Conservation (phyloP, 2,888 invertebrate genomes). For the Tinea pellionella region DNA sequence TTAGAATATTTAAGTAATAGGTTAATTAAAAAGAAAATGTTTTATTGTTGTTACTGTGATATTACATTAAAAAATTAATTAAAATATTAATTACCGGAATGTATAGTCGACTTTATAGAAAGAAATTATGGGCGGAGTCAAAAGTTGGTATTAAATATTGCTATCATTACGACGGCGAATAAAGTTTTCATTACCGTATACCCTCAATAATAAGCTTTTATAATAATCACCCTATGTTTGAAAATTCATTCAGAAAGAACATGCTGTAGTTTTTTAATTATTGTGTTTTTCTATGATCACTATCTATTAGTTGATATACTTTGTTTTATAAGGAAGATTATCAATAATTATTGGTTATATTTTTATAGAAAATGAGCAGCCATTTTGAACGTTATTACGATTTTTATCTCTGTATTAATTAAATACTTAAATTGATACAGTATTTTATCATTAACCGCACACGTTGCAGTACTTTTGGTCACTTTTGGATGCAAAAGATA, state of each 20-base stretch:
- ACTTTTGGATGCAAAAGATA: too few species aligned
- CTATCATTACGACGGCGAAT: constrained; percentile 8
- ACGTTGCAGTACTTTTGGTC: neutral
- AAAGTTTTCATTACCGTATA: constrained; percentile 3
- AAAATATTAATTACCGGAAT: neutral
- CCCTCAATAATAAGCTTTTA: neutral
- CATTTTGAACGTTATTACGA: neutral
- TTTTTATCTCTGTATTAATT: neutral
- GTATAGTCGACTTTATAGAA: neutral
- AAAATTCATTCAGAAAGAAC: neutral
- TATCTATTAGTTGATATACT: neutral
- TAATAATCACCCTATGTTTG: neutral
- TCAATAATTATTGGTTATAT: neutral
- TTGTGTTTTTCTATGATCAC: neutral
- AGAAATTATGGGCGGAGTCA: neutral
- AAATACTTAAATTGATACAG: neutral
- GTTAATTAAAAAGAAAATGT: too few species aligned
- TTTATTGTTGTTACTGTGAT: too few species aligned
- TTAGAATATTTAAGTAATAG: too few species aligned
- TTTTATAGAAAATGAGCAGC: neutral
- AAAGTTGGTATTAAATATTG: constrained; percentile 7
- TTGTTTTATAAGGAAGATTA: neutral
- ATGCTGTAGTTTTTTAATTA: neutral
- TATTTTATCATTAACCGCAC: neutral
- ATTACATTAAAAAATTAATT: too few species aligned